Base-by-base conservation (phyloP, 2,797 vertebrate species). In the Halcyon badia region DNA sequence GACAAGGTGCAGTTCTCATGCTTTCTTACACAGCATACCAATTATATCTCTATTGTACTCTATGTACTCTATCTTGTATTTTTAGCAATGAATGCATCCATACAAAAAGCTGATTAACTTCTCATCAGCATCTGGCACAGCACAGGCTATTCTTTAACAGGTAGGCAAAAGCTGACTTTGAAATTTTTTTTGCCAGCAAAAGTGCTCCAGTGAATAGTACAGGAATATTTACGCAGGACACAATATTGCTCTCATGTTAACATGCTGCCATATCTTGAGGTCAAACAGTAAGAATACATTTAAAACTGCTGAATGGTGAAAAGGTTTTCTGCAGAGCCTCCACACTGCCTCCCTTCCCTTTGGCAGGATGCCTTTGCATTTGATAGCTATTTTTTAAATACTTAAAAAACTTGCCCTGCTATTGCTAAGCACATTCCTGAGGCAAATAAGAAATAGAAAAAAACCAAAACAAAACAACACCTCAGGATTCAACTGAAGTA, bases 111-210 rank as follows among this genome's bases (percentile, higher is more conserved):
- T 54, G 86, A 95, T 93, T 87, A 89, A 80, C 33, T 83, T 75
- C 93, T 95, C 90, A 73, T 70, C 62, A 80, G 78, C 75, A 41
- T 26, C 80, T 90, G 80, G 91, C 94, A 91, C 83, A 42, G 73
- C 68, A 13, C 17, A 10, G 41, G 16, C 85, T 68, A 84, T 95
- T 95, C 84, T 95, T 89, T 33, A 2, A 57, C 80, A 87, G 48
- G 73, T 82, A 91, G 52, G 70, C 71, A 89, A 93, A 77, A 84
- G n/a, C 42, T 84, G 64, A 77, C 39, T 90, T 58, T 11, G 35
- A 80, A 8, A 39, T 71, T 25, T 71, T 71, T 82, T 73, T 71
- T 90, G n/a, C 62, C 66, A 94, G 64, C 31, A 66, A 18, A 90
- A 95, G 66, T 6, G 80, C 73, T 56, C 46, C 56, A 46, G 60